These are phyloP conservation scores for Rhorus exstirpatorius DNA, from an alignment of 2,888 invertebrate species.

Conservation along the genomic window DNA sequence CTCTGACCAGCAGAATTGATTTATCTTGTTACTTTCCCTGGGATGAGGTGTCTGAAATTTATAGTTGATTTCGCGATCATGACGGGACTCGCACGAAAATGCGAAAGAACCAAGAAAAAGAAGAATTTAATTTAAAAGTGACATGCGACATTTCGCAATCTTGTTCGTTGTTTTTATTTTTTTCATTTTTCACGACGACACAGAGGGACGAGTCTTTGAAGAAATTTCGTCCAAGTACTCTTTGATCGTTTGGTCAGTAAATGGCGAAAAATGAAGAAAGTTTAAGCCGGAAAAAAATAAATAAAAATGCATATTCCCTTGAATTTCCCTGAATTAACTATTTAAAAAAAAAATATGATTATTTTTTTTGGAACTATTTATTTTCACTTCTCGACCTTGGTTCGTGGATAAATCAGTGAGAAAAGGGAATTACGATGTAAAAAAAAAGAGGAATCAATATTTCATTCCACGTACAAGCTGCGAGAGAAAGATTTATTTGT, in stretches of 20 bases:
- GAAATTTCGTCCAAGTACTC: background rate
- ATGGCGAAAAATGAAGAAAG: background rate
- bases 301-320: too few relatives aligned
- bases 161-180: too few relatives aligned
- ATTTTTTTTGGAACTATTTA: too few relatives aligned
- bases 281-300: too few relatives aligned
- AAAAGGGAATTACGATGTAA: too few relatives aligned
- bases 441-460: background rate
- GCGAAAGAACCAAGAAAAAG: slow-evolving; percentile 14
- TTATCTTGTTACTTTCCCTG: slow-evolving; percentile 28
- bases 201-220: background rate
- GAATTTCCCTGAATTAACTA: too few relatives aligned
- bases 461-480: background rate
- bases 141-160: slow-evolving; percentile 2
- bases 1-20: slow-evolving; percentile 20
- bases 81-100: slow-evolving; percentile 42
- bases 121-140: slow-evolving; percentile 22
- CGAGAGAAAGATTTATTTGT: slow-evolving; percentile 15
- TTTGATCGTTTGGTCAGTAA: background rate
- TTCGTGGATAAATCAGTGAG: too few relatives aligned
- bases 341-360: too few relatives aligned
- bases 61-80: slow-evolving; percentile 43
- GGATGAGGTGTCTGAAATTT: slow-evolving; percentile 9
- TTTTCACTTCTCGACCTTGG: too few relatives aligned
- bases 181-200: background rate